These are phyloP conservation scores for Spermophilus dauricus DNA, from an alignment of 2,113 vertebrate species.

Conservation along the genomic window DNA sequence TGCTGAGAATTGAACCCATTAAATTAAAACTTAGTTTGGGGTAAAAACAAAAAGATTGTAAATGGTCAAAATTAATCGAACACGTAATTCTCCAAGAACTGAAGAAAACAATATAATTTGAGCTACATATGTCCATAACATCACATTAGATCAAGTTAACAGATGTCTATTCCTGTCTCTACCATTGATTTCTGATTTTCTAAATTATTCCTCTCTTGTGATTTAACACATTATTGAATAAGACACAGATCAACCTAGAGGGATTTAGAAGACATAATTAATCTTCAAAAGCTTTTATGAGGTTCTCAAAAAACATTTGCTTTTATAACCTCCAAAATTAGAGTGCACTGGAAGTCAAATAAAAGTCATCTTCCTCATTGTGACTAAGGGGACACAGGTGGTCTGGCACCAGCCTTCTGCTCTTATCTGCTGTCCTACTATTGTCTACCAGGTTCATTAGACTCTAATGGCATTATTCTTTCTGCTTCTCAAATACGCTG, in stretches of 20 bases:
- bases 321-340: constrained; percentile 44
- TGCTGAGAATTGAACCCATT: too few relatives aligned
- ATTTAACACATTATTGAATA: constrained; percentile 73
- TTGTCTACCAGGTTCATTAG: background rate
- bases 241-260: constrained; percentile 46
- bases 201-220: constrained; percentile 68
- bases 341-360: background rate
- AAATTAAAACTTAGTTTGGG: background rate
- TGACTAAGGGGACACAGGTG: background rate
- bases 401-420: background rate
- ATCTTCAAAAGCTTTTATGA: constrained; percentile 64
- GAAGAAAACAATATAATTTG: constrained; percentile 40
- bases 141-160: background rate
- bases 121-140: background rate
- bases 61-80: background rate
- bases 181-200: constrained; percentile 64
- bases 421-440: background rate
- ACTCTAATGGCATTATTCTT: background rate
- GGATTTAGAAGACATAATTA: constrained; percentile 74
- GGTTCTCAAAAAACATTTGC: constrained; percentile 18
- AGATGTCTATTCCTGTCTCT: background rate
- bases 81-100: background rate
- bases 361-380: background rate
- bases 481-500: background rate
- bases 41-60: background rate